Percentiles rank a stretch among this genome's conserved stretches.
Conservation (phyloP, 30 jellyfish, hydroid and myxozoan genomes). For the Nemopilema nomurai region DNA sequence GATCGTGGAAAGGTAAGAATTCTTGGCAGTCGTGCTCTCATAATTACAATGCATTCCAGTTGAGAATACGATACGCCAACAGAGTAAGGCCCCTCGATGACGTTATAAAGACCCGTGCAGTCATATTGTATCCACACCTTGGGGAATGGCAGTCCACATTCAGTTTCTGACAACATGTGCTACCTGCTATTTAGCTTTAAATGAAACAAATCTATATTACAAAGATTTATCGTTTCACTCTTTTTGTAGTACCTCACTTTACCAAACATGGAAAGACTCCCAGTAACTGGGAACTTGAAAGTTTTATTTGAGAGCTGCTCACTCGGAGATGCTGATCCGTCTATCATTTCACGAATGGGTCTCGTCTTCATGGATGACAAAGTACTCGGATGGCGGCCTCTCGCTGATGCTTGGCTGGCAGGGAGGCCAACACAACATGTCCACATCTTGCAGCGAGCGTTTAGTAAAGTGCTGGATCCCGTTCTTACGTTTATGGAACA, state of each 20-base stretch:
- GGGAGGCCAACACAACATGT: constrained; percentile 68
- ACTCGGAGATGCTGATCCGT: constrained; percentile 70
- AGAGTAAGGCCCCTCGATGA: too few relatives aligned
- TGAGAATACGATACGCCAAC: too few relatives aligned
- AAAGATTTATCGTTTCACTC: not conserved
- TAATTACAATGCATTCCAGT: not conserved
- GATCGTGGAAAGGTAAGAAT: constrained; percentile 74
- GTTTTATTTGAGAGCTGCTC: constrained; percentile 64
- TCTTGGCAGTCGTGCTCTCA: not conserved
- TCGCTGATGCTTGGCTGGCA: constrained; percentile 90
- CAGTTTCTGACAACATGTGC: too few relatives aligned
- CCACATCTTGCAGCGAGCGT: constrained; percentile 71
- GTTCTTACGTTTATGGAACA: constrained; percentile 71
- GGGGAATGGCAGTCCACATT: too few relatives aligned
- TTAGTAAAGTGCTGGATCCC: constrained; percentile 69
- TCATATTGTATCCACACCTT: too few relatives aligned
- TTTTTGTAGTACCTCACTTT: constrained; percentile 67
- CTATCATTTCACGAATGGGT: constrained; percentile 76
- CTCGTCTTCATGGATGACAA: constrained; percentile 75
- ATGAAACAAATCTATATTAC: not conserved
- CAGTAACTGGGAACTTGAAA: constrained; percentile 60
- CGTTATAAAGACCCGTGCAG: too few relatives aligned
- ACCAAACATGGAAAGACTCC: constrained; percentile 68
- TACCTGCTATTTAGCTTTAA: too few relatives aligned
- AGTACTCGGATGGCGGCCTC: constrained; percentile 87